Evolutionary conservation across 2,797 vertebrate species (phyloP), one percentile per base, ranked within the genome.

Genomic region (Sebastes jordani): DNA sequence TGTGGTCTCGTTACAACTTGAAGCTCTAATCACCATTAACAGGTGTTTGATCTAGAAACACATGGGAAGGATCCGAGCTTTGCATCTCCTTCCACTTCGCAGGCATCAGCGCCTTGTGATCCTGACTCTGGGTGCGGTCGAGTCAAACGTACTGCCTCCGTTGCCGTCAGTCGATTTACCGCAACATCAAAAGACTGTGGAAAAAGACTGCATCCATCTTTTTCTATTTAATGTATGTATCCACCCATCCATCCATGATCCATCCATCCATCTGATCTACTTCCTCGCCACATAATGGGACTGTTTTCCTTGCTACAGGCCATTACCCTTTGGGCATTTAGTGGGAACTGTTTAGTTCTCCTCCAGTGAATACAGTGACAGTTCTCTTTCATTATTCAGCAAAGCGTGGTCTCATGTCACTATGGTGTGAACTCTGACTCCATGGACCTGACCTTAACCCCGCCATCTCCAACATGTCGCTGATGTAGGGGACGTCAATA

Each of bases 21-120:
- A 66, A 73, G 63, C 84, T 88, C 71, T 91, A 91, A 93, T 93
- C 85, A 86, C 68, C 77, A 82, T 86, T 89, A 88, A 85, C 89
- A 74, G 59, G 46, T 52, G 79, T 88, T 91, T 94, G 90, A 92
- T 93, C 88, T 87, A 65, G 64, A 84, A 78, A 79, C 81, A 84
- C 85, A 68, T 65, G 70, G 80, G 83, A 82, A 72, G 70, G 68
- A 78, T 86, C 70, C 66, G 59, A 76, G 68, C 34, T 32, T 71
- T 66, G 74, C 63, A 52, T 59, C 66, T 65, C 62, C 66, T 78
- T 83, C 62, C 76, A 56, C 71, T 77, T 80, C 64, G 60, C 59
- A 70, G 55, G 38, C 29, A 78, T 71, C 79, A 36, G 46, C 25
- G 82, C 60, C 58, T 27, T 76, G 61, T 83, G 77, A 80, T 85